Base-by-base conservation (phyloP, 2,113 vertebrate species). In the Petrocephalus zakoni region DNA sequence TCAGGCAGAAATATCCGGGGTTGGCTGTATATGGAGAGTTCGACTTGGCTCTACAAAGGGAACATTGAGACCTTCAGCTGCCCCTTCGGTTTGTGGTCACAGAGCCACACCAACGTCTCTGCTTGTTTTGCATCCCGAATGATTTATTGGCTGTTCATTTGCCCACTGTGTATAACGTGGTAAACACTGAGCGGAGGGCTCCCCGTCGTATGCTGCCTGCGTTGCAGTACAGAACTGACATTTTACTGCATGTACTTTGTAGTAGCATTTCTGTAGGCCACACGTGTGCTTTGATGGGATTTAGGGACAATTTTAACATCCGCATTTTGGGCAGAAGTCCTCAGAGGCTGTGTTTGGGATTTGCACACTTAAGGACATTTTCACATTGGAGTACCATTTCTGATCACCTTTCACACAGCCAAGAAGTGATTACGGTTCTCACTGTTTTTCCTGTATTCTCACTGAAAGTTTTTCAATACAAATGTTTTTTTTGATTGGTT, bases 1-100 rank as follows among this genome's bases (percentile, higher is more conserved):
- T 91, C 90, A 91, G 88, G 89, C 92, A 90, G 86, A 92, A 94
- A 92, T 92, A 94, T 6, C 55, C 53, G 88, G 90, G 49, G 61
- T 68, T 46, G 87, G 89, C 46, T 83, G 52, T 56, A 52, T 15
- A 53, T 5, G 64, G 47, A 49, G 88, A 88, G 82, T 19, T 89
- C 87, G 29, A 0, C 21, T 89, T 90, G 88, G 61, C 88, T 85
- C 37, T n/a, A 75, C 81, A 64, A 68, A 88, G 84, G 85, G 89
- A 88, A 92, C 89, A 91, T 87, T 90, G 61, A 82, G 89, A 90
- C 88, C 89, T 68, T 91, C 64, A 7, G 88, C 88, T 91, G 88
- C 88, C 78, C 75, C n/a, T 89, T 42, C 42, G 72, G 51, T 34
- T 88, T 87, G 90, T 90, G 82, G 85, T 88, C 90, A 89, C 68